Percentiles rank a stretch among this genome's conserved stretches.
phyloP scores from a whole-genome alignment of 2,888 invertebrate species.

The Tetrapedia diversipes region DNA sequence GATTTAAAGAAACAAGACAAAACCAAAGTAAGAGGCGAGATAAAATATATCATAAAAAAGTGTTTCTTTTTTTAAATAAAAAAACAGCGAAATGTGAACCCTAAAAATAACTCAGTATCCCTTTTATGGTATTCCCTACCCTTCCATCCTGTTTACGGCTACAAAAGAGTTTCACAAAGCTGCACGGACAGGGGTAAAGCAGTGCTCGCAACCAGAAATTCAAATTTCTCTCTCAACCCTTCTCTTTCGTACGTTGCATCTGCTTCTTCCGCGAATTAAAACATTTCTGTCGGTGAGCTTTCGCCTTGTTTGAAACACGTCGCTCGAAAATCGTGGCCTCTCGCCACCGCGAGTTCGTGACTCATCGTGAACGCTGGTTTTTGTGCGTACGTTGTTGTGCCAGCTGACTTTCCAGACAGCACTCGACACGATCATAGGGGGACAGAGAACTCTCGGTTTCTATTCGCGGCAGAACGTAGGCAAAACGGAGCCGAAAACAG shows the following conservation, averaged over 20 bases:
- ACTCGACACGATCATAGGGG: conserved; percentile 11
- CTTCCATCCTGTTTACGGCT: conserved; percentile 9
- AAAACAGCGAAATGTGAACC: neutral
- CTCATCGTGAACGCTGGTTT: conserved; percentile 40
- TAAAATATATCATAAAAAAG: too few relatives aligned
- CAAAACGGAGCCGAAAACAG: conserved; percentile 37
- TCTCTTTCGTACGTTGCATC: neutral
- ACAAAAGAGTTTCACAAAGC: conserved; percentile 2
- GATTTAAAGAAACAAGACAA: too few relatives aligned
- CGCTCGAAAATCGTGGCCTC: conserved; percentile 23
- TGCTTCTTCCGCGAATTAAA: conserved; percentile 29
- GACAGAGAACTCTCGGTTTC: conserved; percentile 37
- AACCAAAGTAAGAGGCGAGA: too few relatives aligned
- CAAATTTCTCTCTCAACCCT: neutral
- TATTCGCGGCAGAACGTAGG: conserved; percentile 45
- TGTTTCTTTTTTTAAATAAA: too few relatives aligned
- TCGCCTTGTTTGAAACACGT: conserved; percentile 4
- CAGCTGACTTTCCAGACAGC: conserved; percentile 58
- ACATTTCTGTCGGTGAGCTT: conserved; percentile 31
- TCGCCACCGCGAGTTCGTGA: conserved; percentile 29
- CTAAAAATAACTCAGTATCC: neutral
- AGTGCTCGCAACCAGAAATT: conserved; percentile 27
- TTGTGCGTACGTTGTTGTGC: conserved; percentile 41
- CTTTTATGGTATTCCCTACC: neutral
- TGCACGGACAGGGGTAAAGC: too few relatives aligned